These are phyloP conservation scores for cattle (Bos taurus) DNA, from an alignment of 2,113 vertebrate species.

Conservation along the genomic window DNA sequence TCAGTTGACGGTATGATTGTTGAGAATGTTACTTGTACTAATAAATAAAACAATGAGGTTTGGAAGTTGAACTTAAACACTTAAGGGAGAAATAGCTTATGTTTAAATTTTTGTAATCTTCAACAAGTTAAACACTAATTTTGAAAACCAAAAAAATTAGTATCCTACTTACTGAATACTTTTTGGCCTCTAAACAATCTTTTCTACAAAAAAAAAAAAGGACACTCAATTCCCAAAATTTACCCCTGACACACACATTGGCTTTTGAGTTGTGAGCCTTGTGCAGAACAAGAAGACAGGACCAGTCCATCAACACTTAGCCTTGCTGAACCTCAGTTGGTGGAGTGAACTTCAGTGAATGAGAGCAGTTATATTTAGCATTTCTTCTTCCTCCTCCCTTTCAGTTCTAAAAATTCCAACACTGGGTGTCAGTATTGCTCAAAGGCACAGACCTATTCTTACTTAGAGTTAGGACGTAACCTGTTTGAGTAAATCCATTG, in stretches of 20 bases:
- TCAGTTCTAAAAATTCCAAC: neutral
- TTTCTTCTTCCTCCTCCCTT: neutral
- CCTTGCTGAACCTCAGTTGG: neutral
- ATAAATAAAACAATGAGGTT: neutral
- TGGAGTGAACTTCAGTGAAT: accelerated
- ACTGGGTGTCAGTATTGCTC: constrained; percentile 78
- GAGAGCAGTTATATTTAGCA: neutral
- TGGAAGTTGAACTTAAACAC: neutral
- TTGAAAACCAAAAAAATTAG: neutral
- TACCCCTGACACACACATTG: neutral
- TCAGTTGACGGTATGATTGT: neutral
- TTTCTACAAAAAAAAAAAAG: neutral
- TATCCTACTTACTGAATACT: neutral
- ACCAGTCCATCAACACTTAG: accelerated
- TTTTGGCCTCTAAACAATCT: neutral
- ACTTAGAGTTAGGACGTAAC: neutral
- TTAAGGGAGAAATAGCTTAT: neutral
- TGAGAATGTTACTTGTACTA: neutral
- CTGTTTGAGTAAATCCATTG: accelerated
- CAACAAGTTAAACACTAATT: neutral
- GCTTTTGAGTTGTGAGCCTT: neutral
- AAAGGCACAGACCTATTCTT: constrained; percentile 2
- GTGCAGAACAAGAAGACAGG: neutral
- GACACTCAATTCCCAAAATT: accelerated
- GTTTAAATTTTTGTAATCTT: neutral